phyloP scores from a whole-genome alignment of 1,140 invertebrate species.

The Pogonognathellus flavescens region DNA sequence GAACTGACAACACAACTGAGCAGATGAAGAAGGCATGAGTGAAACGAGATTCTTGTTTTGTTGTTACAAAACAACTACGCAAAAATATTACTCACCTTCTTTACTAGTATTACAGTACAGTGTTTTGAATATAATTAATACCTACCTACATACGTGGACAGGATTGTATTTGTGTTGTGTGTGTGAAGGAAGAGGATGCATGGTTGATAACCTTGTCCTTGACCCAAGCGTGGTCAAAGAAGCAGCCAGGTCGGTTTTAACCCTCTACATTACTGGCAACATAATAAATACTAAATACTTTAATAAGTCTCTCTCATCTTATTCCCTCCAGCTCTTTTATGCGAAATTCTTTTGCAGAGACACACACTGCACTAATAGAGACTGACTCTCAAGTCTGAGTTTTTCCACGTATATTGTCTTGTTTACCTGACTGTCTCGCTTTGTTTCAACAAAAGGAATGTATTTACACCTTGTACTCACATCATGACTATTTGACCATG shows the following conservation, averaged over 20 bases:
- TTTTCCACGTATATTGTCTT: neutral
- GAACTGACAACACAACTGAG: neutral
- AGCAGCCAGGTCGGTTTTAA: slow-evolving; percentile 42
- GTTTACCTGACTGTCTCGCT: too few species aligned
- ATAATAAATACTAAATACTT: slow-evolving; percentile 20
- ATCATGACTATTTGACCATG: slow-evolving; percentile 22
- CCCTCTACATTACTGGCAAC: slow-evolving; percentile 34
- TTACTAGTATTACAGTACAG: neutral
- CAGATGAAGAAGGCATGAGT: neutral
- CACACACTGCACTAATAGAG: neutral
- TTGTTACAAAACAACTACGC: slow-evolving; percentile 19
- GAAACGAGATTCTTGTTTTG: slow-evolving; percentile 39
- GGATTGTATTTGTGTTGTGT: neutral
- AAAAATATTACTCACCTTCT: neutral
- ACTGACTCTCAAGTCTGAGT: neutral
- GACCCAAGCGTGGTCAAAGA: slow-evolving; percentile 38
- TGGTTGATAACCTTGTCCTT: slow-evolving; percentile 37
- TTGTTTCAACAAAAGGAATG: too few species aligned
- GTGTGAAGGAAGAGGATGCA: slow-evolving; percentile 37
- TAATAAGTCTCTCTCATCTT: slow-evolving; percentile 9
- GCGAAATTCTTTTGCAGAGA: slow-evolving; percentile 17
- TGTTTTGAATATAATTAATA: neutral
- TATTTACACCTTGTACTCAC: neutral
- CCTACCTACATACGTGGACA: neutral
- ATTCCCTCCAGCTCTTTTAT: slow-evolving; percentile 21